Evolutionary conservation across 2,888 invertebrate species (phyloP), one percentile per base, ranked within the genome.

Genomic region (Caenorhabditis doughertyi): DNA sequence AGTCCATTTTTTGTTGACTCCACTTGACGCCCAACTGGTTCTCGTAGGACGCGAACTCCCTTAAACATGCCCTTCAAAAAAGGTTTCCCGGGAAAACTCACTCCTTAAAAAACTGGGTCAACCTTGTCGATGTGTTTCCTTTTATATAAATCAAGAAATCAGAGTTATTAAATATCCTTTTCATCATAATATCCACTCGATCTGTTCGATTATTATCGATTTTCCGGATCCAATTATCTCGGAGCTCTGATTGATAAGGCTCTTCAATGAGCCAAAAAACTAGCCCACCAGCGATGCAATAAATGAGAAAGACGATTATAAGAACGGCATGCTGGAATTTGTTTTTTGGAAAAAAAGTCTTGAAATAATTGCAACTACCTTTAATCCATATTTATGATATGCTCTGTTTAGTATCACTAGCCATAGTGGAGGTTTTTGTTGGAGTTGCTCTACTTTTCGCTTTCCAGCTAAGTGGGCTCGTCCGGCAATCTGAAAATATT

Each of bases 1-100:
- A 88, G 51, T 89, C 87, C 87, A 88, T 87, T 73, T 81, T 87
- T 60, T 89, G 89, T 18, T 87, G 85, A 49, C 85, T 87, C 87
- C 87, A 89, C 21, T 81, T 80, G 0, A 89, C 85, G 4, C 86
- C 89, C 29, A 89, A 44, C 25, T 85, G 72, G 8, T 53, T 68
- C 47, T 89, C 88, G 71, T 89, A 88, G 7, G 49, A 21, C 0
- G 62, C 27, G 7, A 88, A 65, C 23, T 82, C 81, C 16, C 86
- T 87, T n/a, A n/a, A n/a, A n/a, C n/a, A n/a, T n/a, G n/a, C n/a
- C n/a, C n/a, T n/a, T n/a, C n/a, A n/a, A n/a, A n/a, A n/a, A n/a
- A n/a, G n/a, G n/a, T n/a, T n/a, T n/a, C n/a, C n/a, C n/a, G 0
- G 23, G 21, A 55, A 35, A 44, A 55, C 84, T 51, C 27, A 87